Evolutionary conservation across 37 sponge, comb jelly and placozoan genomes (phyloP).

Genomic region (Cliona cf. orientalis): DNA sequence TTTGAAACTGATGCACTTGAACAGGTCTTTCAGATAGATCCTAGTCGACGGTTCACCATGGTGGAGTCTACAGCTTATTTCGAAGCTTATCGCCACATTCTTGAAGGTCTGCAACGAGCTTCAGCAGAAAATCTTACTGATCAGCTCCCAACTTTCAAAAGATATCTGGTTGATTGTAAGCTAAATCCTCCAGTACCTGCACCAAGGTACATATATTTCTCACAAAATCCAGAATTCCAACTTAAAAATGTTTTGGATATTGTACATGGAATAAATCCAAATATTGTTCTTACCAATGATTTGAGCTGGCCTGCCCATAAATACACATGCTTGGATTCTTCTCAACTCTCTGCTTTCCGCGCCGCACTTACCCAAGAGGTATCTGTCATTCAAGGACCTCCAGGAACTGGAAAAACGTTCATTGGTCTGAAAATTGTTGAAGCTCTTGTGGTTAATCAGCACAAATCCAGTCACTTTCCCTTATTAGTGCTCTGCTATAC

Average conservation of each 20-base stretch:
- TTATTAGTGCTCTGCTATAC: slow-evolving; percentile 94
- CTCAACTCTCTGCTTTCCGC: slow-evolving; percentile 74
- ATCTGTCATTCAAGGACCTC: slow-evolving; percentile 95
- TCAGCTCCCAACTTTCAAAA: slow-evolving; percentile 68
- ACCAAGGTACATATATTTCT: slow-evolving; percentile 34
- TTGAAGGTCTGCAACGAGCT: slow-evolving; percentile 59
- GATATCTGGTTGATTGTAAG: slow-evolving; percentile 64
- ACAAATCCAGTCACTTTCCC: slow-evolving; percentile 46
- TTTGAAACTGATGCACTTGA: slow-evolving; percentile 64
- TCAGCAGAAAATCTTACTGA: slow-evolving; percentile 5
- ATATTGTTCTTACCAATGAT: too few species aligned
- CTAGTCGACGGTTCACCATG: slow-evolving; percentile 39
- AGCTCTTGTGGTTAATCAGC: slow-evolving; percentile 57
- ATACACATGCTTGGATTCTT: slow-evolving; percentile 55
- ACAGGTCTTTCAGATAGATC: slow-evolving; percentile 49
- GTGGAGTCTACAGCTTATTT: slow-evolving; percentile 89
- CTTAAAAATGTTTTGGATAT: not conserved
- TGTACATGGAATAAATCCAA: not conserved
- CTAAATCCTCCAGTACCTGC: not conserved
- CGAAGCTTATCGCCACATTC: slow-evolving; percentile 88
- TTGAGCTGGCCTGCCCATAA: slow-evolving; percentile 58
- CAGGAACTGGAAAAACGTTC: slow-evolving; percentile 95
- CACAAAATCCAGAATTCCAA: not conserved
- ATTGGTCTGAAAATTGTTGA: slow-evolving; percentile 86
- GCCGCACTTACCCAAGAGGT: slow-evolving; percentile 78